Base-by-base conservation (phyloP, 1,140 invertebrate genomes). In the Drosophila orena region DNA sequence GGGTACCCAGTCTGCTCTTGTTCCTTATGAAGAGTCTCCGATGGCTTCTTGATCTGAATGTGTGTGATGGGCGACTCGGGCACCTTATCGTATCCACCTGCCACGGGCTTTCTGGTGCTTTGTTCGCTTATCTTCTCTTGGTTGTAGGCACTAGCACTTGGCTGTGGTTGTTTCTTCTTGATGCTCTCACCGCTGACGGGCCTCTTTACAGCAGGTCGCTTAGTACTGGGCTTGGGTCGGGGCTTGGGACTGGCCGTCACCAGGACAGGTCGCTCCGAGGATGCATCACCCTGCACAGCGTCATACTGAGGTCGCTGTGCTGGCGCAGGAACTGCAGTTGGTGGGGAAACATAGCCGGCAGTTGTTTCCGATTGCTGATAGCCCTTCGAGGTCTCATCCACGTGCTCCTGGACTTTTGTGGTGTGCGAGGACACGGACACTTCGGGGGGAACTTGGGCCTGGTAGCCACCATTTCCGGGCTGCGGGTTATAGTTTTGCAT, bases 401-500 rank as follows among this genome's bases (percentile, higher is more conserved):
- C 62, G 40, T 89, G 71, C 57, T 84, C 84, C 57, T 91, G 75
- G 2, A 90, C 84, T 43, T 91, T 91, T 46, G 90, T 91, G 34
- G 90, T 90, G 40, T 91, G 83, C 42, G 90, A 91, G 17, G 90
- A 91, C 1, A 91, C 86, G 3, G 91, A 85, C 0, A 91, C 86
- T 47, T 91, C 90, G 7, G 81, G 65, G 2, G 90, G 90, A 42
- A 91, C 24, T 8, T 72, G 66, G 3, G 74, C 68, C 6, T 74
- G 52, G 14, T 53, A 59, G n/a, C 53, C 34, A 24, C 14, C 35
- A 27, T 40, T 43, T 43, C 46, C 43, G 1, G 47, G 15, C 17
- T 69, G 70, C 0, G 66, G 77, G 15, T 66, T 88, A 57, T 91
- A 91, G 44, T 81, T 77, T 38, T 91, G 85, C 72, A 86, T 84